Percentiles rank a stretch among this genome's conserved stretches.
These are phyloP conservation scores for Ormia ochracea DNA, from an alignment of 2,888 invertebrate species.

Conservation along the genomic window DNA sequence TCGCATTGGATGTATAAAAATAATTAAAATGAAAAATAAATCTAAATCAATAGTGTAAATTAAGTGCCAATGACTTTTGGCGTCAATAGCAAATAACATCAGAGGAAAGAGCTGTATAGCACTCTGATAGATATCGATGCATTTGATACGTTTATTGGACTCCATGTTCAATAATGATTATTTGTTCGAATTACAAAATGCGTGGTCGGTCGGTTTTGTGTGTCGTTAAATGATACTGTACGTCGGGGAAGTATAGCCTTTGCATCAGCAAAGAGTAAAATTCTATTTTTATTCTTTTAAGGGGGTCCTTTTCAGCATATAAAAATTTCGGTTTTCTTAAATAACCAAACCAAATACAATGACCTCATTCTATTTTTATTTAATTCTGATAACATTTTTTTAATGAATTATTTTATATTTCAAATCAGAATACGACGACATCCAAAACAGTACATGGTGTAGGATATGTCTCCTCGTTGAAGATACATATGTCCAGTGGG, in stretches of 20 bases:
- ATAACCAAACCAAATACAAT: too few relatives aligned
- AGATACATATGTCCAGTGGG: too few relatives aligned
- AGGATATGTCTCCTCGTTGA: too few relatives aligned
- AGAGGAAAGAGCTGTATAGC: not conserved
- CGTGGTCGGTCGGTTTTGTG: slow-evolving; percentile 11
- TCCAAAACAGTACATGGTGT: too few relatives aligned
- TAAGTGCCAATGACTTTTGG: slow-evolving; percentile 58
- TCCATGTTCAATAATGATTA: slow-evolving; percentile 17
- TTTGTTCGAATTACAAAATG: slow-evolving; percentile 38
- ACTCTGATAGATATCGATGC: slow-evolving; percentile 17
- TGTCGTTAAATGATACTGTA: not conserved
- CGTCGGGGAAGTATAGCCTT: slow-evolving; percentile 28
- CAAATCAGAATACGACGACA: too few relatives aligned
- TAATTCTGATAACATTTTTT: too few relatives aligned
- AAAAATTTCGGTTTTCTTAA: too few relatives aligned
- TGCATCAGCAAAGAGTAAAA: too few relatives aligned
- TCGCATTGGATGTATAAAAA: not conserved
- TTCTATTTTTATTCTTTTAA: too few relatives aligned
- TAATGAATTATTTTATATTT: too few relatives aligned
- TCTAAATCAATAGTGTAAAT: slow-evolving; percentile 46
- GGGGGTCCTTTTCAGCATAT: too few relatives aligned
- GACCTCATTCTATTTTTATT: too few relatives aligned
- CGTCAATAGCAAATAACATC: slow-evolving; percentile 32
- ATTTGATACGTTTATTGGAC: slow-evolving; percentile 35
- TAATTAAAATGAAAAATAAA: slow-evolving; percentile 36